A percentile compares a stretch with the other conserved stretches of the same genome.
Evolutionary conservation across 1,140 invertebrate species (phyloP).

Genomic region (Medauroidea extradentata): DNA sequence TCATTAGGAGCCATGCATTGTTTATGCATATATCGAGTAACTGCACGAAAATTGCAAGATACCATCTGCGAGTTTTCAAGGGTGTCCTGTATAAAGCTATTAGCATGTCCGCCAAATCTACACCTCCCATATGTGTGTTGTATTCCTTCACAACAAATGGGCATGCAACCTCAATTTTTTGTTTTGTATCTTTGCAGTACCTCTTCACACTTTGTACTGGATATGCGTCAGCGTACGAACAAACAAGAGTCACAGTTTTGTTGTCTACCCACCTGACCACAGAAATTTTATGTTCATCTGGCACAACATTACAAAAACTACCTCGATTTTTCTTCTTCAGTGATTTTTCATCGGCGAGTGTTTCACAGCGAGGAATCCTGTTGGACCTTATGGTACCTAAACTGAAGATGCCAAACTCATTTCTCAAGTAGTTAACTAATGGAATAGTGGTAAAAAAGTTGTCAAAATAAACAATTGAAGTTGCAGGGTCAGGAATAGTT

Average conservation of each 20-base stretch:
- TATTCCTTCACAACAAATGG: constrained; percentile 42
- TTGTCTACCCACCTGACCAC: too few species aligned
- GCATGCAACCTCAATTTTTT: constrained; percentile 35
- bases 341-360: constrained; percentile 30
- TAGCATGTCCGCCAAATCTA: constrained; percentile 44
- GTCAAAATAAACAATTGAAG: constrained; percentile 1
- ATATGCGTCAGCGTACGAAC: constrained; percentile 35
- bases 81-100: constrained; percentile 34
- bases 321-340: constrained; percentile 39
- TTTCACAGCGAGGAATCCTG: not conserved
- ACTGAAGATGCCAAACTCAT: not conserved
- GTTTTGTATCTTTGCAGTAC: constrained; percentile 30
- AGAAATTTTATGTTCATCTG: constrained; percentile 15
- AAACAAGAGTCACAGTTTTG: constrained; percentile 39
- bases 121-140: constrained; percentile 37
- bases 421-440: not conserved
- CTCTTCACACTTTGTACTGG: constrained; percentile 31
- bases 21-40: too few species aligned
- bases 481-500: not conserved
- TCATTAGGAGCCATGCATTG: too few species aligned
- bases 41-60: too few species aligned
- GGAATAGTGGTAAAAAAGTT: not conserved
- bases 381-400: not conserved
- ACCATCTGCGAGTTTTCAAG: too few species aligned
- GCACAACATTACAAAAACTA: constrained; percentile 21